Conservation (phyloP, 2,113 vertebrate species). For the Larimichthys polyactis region DNA sequence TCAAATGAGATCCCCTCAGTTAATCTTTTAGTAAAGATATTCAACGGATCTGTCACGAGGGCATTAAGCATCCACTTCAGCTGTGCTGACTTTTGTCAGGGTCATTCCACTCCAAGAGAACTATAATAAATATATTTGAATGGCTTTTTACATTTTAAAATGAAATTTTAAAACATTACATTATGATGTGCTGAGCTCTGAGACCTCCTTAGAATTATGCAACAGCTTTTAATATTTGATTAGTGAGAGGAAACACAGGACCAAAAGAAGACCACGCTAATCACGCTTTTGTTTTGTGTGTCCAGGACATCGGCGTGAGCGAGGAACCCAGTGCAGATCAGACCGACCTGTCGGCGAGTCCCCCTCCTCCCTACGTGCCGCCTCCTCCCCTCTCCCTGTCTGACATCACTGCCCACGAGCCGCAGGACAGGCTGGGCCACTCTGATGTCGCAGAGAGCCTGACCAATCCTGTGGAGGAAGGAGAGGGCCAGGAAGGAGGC, state of each 20-base stretch:
- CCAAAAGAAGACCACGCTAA: not conserved
- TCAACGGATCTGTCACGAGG: not conserved
- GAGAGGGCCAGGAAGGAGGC: conserved; percentile 44
- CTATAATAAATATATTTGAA: not conserved
- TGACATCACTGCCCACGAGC: conserved; percentile 76
- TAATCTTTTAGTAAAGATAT: not conserved
- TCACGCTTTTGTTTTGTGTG: not conserved
- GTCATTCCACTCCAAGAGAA: not conserved
- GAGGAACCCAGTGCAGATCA: conserved; percentile 81
- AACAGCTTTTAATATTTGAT: not conserved
- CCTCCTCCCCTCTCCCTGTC: conserved; percentile 79
- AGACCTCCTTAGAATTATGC: not conserved
- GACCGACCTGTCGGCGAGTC: conserved; percentile 78
- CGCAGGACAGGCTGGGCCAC: conserved; percentile 76
- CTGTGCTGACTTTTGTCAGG: not conserved
- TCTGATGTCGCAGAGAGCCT: conserved; percentile 72
- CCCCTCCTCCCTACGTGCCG: conserved; percentile 79
- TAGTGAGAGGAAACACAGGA: not conserved
- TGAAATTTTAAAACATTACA: not conserved
- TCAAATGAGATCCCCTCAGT: too few relatives aligned
- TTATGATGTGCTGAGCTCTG: not conserved
- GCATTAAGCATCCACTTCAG: not conserved
- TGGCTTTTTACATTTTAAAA: not conserved
- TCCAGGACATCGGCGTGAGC: conserved; percentile 79
- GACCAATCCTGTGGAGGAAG: conserved; percentile 67